Conservation (phyloP, 2,888 invertebrate species). For the Loripinus fragilis region DNA sequence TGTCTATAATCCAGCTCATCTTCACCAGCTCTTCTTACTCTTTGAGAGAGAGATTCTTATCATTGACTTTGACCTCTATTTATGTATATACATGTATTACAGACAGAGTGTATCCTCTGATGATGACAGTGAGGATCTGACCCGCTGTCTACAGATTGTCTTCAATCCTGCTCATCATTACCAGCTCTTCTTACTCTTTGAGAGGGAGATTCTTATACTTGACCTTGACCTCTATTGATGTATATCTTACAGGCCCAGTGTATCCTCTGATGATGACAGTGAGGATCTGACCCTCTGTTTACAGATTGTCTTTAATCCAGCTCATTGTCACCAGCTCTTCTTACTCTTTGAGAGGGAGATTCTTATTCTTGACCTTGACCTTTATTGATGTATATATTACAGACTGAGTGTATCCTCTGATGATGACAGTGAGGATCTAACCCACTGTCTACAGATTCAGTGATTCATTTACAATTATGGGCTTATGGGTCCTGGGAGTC, state of each 20-base stretch:
- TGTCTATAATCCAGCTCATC: conserved; percentile 45
- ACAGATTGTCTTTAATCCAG: conserved; percentile 50
- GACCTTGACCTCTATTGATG: too few species aligned
- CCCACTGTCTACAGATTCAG: conserved; percentile 54
- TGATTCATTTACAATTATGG: too few species aligned
- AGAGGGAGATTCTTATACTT: too few species aligned
- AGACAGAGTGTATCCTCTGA: too few species aligned
- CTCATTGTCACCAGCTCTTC: conserved; percentile 46
- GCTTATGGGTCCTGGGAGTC: too few species aligned
- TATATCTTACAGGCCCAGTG: conserved; percentile 40
- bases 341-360: conserved; percentile 52
- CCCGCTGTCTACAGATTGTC: conserved; percentile 52
- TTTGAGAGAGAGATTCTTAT: too few species aligned
- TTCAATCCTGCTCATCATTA: conserved; percentile 51
- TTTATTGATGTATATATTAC: conserved; percentile 32
- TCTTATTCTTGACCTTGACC: conserved; percentile 54
- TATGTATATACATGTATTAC: too few species aligned
- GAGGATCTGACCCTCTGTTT: conserved; percentile 48
- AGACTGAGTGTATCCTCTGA: conserved; percentile 40
- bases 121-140: too few species aligned
- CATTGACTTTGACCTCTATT: too few species aligned
- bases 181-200: conserved; percentile 46
- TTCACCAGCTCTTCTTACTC: conserved; percentile 46
- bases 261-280: conserved; percentile 31
- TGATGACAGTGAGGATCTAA: conserved; percentile 32